Base-by-base conservation (phyloP, 2,797 vertebrate genomes). In the Takifugu ocellatus region DNA sequence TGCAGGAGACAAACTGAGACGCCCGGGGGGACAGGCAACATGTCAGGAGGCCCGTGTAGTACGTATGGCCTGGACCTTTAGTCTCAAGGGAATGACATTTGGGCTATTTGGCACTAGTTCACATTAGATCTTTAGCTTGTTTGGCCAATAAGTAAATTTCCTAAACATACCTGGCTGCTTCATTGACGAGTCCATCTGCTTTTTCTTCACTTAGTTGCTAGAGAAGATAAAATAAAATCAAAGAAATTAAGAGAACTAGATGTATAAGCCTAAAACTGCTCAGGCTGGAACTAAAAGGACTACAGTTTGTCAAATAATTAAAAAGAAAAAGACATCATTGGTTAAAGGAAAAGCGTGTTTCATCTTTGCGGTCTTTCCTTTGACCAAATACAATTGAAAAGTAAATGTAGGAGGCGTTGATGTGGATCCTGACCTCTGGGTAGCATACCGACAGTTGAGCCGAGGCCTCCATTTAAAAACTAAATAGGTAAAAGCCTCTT, bases 151-250 rank as follows among this genome's bases (percentile, higher is more conserved):
- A 39, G 14, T 39, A 39, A 2, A 39, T 21, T 21, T 21, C 21
- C 21, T 21, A 21, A 46, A 31, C 63, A 68, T 94, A 98, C 96
- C 96, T 94, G 70, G 91, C 89, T 63, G 96, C 95, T 93, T 98
- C 96, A 84, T 94, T 99, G 75, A 94, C 73, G 59, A 96, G 90
- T 43, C 91, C 94, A 3, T 93, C 93, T 17, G 89, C 86, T 76
- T 96, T 98, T 78, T 96, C 93, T 72, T 98, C 96, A 33, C 60
- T 84, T 68, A 98, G 84, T 81, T 98, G 94, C 97, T 98, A 72
- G 59, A 77, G 17, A 49, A 65, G 64, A 89, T 69, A 76, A 1
- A 72, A 14, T 24, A 1, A 15, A 57, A 31, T 0, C 1, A 45
- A 14, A 61, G 48, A 56, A 27, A 14, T 5, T 0, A 49, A 15